Evolutionary conservation across 2,113 vertebrate species (phyloP).

Genomic region (sheep (Ovis aries)): ARS-UI_Ramb_v3.0 NC_056054.1:214914501-214915000

Average conservation of each 20-base stretch:
- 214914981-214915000: not conserved
- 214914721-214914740: not conserved
- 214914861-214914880: not conserved
- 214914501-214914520: not conserved
- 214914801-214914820: not conserved
- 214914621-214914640: not conserved
- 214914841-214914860: not conserved
- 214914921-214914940: not conserved
- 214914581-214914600: not conserved
- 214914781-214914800: not conserved
- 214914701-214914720: not conserved
- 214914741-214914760: not conserved
- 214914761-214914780: not conserved
- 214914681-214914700: not conserved
- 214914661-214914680: not conserved
- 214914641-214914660: not conserved
- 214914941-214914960: not conserved
- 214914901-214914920: not conserved
- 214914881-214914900: not conserved
- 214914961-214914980: fast-evolving
- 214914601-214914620: not conserved
- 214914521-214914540: not conserved
- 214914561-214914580: not conserved
- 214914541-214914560: not conserved
- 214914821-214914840: not conserved